Base-by-base conservation (phyloP, 2,888 invertebrate genomes). In the Ochropleura plecta region DNA sequence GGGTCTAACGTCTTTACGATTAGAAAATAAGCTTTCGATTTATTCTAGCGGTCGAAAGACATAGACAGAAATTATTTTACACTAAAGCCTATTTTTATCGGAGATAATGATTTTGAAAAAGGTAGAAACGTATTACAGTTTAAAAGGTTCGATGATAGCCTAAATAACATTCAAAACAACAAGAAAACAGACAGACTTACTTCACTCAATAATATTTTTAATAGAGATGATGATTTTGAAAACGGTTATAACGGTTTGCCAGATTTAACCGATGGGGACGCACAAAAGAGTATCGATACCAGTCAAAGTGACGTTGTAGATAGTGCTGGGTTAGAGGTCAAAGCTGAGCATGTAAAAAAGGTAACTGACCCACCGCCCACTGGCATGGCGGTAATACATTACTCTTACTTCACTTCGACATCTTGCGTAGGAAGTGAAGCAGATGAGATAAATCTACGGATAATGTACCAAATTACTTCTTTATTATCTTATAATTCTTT, bases 351-450 rank as follows among this genome's bases (percentile, higher is more conserved):
- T 77, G 82, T 84, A 81, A 82, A 82, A 82, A 82, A 82, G 85
- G 82, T 84, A 82, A 82, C 85, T 82, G 82, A 82, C 82, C 82
- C 73, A 82, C 49, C 85, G 82, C 82, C 82, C 78, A 76, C 74
- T 51, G 30, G 65, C 65, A 42, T 75, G 49, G 68, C 76, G 69
- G 72, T 69, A 71, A 79, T 76, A 79, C 71, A 76, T 84, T 76
- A 74, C 80, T 76, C 40, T 85, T 60, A 76, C 63, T 75, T 73
- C 77, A 81, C 78, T 81, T 81, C 73, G 81, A 84, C 81, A 81
- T 65, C 70, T 78, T 73, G 85, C 74, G 83, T 83, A 74, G 85
- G 85, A 74, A 64, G 78, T 65, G 49, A 81, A 78, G 77, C 77
- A 81, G 78, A 84, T 77, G 85, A 67, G 81, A 76, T 84, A 81